Evolutionary conservation across 2,797 vertebrate genomes (phyloP), one percentile per base, ranked within the genome.

Genomic region (Chelidonichthys spinosus): DNA sequence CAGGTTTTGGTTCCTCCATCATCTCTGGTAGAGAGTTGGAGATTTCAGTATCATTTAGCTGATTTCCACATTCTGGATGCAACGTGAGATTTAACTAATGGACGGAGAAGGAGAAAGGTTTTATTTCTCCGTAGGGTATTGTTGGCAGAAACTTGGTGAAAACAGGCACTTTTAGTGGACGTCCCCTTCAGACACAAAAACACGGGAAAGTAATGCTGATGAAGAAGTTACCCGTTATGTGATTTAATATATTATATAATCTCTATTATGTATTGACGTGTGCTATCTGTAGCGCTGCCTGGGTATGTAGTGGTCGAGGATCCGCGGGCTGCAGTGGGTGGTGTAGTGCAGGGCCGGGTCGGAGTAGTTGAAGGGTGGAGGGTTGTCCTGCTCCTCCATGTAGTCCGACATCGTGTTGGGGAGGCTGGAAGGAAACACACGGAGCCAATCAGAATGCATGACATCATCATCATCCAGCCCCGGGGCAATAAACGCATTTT

Each of bases 291-390:
- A 44, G 40, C 66, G 84, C 52, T 88, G 93, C 43, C 90, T 79
- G 50, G 91, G 86, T 33, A 76, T 67, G 71, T 92, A 53, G 87
- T 85, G 71, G 83, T 94, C 93, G 50, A 95, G 79, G 76, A 94
- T 63, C 55, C 94, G 90, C 2, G 95, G 95, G 79, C 94, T 93
- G 83, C 86, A 81, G 92, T 96, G 96, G 75, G 88, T 93, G 2
- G 80, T 90, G 89, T 96, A 96, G 18, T 93, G 93, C 71, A 95
- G 89, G 35, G 94, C 87, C 0, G 95, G 95, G 76, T 95, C 94
- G 0, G 86, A 76, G 67, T 92, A 93, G 93, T 94, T 94, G 81
- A 94, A 94, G 47, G 93, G 87, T 0, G 90, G 90, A 43, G 92
- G 89, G 65, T 88, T 90, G 78, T 81, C 36, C 69, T 90, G 89